Evolutionary conservation across 1,140 invertebrate genomes (phyloP), one percentile per base, ranked within the genome.

Genomic region (Aphelenchoides fujianensis): DNA sequence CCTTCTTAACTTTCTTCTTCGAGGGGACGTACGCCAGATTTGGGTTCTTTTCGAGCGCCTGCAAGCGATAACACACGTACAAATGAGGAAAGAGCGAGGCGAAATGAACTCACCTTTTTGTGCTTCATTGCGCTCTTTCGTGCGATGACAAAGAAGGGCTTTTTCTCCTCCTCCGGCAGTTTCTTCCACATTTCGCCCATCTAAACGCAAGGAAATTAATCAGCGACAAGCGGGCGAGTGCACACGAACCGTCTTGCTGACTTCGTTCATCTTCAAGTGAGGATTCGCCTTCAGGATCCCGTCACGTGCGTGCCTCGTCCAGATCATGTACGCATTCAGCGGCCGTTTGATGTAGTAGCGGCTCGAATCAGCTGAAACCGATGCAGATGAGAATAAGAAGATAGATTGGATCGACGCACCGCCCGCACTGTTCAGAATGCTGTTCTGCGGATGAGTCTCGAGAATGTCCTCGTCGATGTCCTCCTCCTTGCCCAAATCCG

Each of bases 291-390:
- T 68, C 23, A 87, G 81, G 67, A 87, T 87, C 75, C 86, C 86
- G 35, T 86, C 71, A 48, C 86, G 67, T 72, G 87, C 86, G 70
- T 87, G 86, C 54, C 86, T 71, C n/a, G 78, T 79, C 80, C 80
- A 79, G 31, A 79, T 79, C 78, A 79, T 79, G 52, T 79, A 79
- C 28, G 78, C 78, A 63, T 79, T 79, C 62, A 79, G 61, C 3
- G 78, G 78, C 30, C 78, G 32, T 54, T 79, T 79, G 54, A 79
- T 79, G 55, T 70, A 79, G 37, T 82, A 71, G 27, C 77, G 80
- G 1, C 53, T 53, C 3, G 74, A 69, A 1, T 75, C 48, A 30
- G 73, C 73, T 75, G 53, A 37, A 68, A 72, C n/a, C n/a, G n/a
- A n/a, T n/a, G n/a, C n/a, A n/a, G n/a, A n/a, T n/a, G n/a, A n/a